Percentiles rank a stretch among this genome's conserved stretches.
These are phyloP conservation scores for Gnathonemus longibarbis DNA, from an alignment of 2,113 vertebrate species.

Conservation along the genomic window DNA sequence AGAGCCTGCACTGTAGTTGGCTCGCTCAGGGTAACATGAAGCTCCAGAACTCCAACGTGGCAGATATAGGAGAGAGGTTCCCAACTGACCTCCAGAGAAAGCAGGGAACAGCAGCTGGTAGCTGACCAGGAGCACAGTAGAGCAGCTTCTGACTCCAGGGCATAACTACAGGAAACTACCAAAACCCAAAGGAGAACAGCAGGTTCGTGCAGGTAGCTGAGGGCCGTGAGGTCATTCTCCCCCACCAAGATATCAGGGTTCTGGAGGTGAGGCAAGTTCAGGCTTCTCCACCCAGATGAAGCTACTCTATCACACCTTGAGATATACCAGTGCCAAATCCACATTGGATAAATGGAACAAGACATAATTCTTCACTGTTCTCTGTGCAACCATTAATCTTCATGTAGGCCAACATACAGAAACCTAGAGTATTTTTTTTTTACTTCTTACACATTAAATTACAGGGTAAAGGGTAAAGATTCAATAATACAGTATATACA, in stretches of 20 bases:
- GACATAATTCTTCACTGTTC: not conserved
- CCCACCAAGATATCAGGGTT: too few species aligned
- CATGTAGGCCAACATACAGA: not conserved
- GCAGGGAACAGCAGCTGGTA: not conserved
- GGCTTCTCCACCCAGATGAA: not conserved
- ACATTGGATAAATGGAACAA: not conserved
- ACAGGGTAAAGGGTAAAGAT: not conserved
- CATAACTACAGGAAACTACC: not conserved
- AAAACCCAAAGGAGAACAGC: not conserved
- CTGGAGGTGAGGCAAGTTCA: too few species aligned
- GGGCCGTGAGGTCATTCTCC: too few species aligned
- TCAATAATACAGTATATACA: not conserved
- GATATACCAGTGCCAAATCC: not conserved
- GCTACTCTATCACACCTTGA: not conserved
- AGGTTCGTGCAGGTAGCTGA: too few species aligned
- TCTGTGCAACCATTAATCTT: not conserved
- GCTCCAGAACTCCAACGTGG: not conserved
- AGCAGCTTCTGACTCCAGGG: not conserved
- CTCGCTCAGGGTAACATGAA: not conserved
- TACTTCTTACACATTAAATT: not conserved
- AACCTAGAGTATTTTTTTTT: not conserved
- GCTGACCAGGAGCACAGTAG: not conserved
- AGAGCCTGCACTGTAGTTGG: not conserved
- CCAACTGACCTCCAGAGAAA: not conserved
- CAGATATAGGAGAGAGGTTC: not conserved